Evolutionary conservation across 2,888 invertebrate species (phyloP).

Genomic region (Pollenia angustigena): DNA sequence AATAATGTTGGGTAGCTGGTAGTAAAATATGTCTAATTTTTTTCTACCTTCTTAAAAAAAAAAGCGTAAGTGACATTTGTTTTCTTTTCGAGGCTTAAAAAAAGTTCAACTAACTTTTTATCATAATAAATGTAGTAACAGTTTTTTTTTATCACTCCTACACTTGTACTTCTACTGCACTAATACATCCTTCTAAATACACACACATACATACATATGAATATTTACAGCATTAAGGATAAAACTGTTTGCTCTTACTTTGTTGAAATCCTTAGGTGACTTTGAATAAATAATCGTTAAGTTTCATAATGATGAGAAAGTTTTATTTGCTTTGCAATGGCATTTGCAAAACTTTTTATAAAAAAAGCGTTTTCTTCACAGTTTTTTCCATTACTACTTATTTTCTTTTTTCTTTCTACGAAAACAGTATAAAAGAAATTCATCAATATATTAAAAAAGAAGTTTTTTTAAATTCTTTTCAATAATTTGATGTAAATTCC

Average conservation of each 20-base stretch:
- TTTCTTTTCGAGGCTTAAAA: no score
- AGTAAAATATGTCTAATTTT: no score
- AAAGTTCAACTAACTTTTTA: no score
- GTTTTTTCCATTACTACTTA: neutral
- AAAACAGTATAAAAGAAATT: slow-evolving; percentile 3
- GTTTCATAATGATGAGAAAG: slow-evolving; percentile 38
- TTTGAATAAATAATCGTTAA: slow-evolving; percentile 56
- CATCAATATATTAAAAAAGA: slow-evolving; percentile 24
- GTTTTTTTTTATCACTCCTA: no score
- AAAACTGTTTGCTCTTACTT: slow-evolving; percentile 5
- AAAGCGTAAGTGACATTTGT: no score
- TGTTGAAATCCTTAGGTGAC: slow-evolving; percentile 30
- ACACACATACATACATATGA: no score
- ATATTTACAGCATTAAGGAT: no score
- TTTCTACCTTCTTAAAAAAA: no score
- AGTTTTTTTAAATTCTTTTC: slow-evolving; percentile 10
- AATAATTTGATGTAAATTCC: slow-evolving; percentile 27
- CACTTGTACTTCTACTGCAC: no score
- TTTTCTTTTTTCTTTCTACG: neutral
- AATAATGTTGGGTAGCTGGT: no score
- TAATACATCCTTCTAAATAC: no score
- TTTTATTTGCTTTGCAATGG: slow-evolving; percentile 37
- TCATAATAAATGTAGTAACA: no score
- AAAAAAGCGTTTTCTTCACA: neutral
- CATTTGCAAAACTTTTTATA: slow-evolving; percentile 18